Evolutionary conservation across 2,888 invertebrate genomes (phyloP).

Genomic region (Brachynemurus nebulosus): DNA sequence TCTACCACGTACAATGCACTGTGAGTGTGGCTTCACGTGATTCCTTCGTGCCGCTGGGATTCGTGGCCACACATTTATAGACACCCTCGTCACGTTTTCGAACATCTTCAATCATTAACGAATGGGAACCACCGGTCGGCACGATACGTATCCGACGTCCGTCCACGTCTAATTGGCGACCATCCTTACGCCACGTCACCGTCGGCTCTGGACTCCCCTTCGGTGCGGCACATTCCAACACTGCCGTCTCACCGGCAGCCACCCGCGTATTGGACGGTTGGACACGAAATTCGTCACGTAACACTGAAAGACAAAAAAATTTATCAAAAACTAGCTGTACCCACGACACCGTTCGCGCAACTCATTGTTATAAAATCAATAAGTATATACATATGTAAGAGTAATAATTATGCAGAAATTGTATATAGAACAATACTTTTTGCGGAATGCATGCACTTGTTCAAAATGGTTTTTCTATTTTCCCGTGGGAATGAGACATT

Average conservation of each 20-base stretch:
- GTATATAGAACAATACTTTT: too few relatives aligned
- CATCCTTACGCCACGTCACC: constrained; percentile 77
- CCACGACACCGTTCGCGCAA: too few relatives aligned
- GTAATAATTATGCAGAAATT: too few relatives aligned
- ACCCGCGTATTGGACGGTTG: constrained; percentile 84
- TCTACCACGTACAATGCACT: too few relatives aligned
- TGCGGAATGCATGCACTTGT: too few relatives aligned
- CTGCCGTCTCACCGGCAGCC: constrained; percentile 82
- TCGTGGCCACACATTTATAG: constrained; percentile 85
- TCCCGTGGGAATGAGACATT: too few relatives aligned
- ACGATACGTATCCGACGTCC: constrained; percentile 39
- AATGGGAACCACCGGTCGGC: background rate
- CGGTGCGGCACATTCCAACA: constrained; percentile 90
- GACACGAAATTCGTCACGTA: constrained; percentile 88
- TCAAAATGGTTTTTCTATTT: too few relatives aligned
- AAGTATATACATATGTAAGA: too few relatives aligned
- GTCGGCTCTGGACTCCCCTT: constrained; percentile 91
- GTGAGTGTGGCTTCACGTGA: constrained; percentile 68
- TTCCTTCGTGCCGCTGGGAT: constrained; percentile 78
- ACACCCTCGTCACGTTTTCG: constrained; percentile 80
- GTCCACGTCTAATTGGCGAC: constrained; percentile 35
- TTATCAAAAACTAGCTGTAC: too few relatives aligned
- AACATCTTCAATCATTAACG: constrained; percentile 75
- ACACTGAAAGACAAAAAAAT: constrained; percentile 51
- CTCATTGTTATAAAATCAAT: too few relatives aligned